Evolutionary conservation across 2,888 invertebrate species (phyloP), one percentile per base, ranked within the genome.

Genomic region (Drosophila tanythrix): DNA sequence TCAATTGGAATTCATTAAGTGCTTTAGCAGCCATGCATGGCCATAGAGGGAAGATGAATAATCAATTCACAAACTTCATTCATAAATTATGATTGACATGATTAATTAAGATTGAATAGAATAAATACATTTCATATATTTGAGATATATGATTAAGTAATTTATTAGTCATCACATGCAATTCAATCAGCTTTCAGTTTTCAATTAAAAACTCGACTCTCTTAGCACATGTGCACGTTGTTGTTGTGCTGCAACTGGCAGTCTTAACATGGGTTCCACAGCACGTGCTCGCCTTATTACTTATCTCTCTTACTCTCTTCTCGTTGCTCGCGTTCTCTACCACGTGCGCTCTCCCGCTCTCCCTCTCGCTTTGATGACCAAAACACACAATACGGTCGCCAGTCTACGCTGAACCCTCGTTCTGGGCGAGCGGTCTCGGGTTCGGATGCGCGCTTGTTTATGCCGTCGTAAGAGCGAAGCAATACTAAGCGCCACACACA

Each of bases 331-430:
- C 10, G 11, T 33, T 53, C 38, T 11, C 61, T 52, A 38, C 25
- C 66, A 21, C 36, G 25, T 29, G 46, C 52, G 51, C 55, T 61
- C 31, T 53, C n/a, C 36, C 36, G 40, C 52, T 36, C 51, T 29
- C 56, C 60, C 76, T 76, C 73, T 60, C 56, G 48, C 33, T 46
- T 15, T 36, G 53, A 62, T 79, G 76, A 62, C 64, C 67, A 71
- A 75, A 25, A 46, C 4, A 46, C 15, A 59, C 61, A 52, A 65
- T 52, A 75, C 38, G 67, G 36, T 67, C 46, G 78, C 64, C 78
- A 78, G 78, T 78, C 80, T 78, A 80, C 78, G 80, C 71, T 79
- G 78, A 78, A 79, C 78, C 80, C 78, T 78, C 78, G 80, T 80
- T 78, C 67, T 65, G 76, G 78, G 78, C 78, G 78, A 78, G 78